Evolutionary conservation across 1,140 invertebrate species (phyloP), one percentile per base, ranked within the genome.

Genomic region (Lamellibrachia luymesi): DNA sequence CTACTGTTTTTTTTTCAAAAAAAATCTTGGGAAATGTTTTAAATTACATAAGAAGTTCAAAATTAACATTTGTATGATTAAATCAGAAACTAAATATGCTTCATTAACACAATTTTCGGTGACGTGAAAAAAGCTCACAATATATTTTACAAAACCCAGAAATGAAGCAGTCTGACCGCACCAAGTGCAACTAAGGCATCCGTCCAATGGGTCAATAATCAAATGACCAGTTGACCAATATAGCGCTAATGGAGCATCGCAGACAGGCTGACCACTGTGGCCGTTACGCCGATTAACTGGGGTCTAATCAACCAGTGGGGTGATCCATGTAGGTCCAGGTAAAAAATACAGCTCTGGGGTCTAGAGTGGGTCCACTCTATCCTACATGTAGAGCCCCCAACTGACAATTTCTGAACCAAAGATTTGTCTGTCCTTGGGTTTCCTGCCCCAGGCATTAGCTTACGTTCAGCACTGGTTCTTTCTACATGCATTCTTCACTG

Each of bases 201-300:
- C 64, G 13, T 80, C 13, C 64, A 80, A 80, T 80, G 64, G 64
- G 64, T 80, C 64, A 80, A 80, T 80, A 80, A 80, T 80, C 64
- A 80, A 80, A 80, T 80, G 64, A 80, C 64, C 64, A 80, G 64
- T 80, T 80, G 64, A 80, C 64, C 64, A 80, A 80, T 80, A 80
- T 80, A 80, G 64, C 7, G 13, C 1, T 80, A 80, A 80, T 4
- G 64, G 64, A 80, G 64, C 64, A 10, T 22, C 7, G 13, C 25
- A 80, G 64, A 80, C 64, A 17, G 64, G 64, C 64, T 80, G 64
- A 80, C 64, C 64, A 80, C 64, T 80, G 64, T 22, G 25, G 17
- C 64, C 64, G 25, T 80, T 80, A 80, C 64, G 25, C 8, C 64
- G 64, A 2, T 80, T 80, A 80, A 22, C 7, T 22, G 1, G 38